phyloP scores from a whole-genome alignment of 2,888 invertebrate genomes.

The Ariolimax columbianus region DNA sequence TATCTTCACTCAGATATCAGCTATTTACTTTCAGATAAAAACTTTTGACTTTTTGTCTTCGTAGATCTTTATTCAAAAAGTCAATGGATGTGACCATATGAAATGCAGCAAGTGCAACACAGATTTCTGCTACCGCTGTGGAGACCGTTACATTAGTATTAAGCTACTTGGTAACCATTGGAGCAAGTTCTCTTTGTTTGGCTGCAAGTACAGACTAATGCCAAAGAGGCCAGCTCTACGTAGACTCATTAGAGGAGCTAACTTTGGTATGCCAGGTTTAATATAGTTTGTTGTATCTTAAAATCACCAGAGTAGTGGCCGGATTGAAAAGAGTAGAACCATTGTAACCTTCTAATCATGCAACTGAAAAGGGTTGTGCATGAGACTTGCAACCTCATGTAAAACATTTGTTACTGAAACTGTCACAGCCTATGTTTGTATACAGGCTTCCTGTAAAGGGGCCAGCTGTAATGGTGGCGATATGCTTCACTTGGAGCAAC shows the following conservation, averaged over 20 bases:
- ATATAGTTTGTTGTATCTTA: not conserved
- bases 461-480: no score
- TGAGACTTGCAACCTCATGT: no score
- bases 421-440: no score
- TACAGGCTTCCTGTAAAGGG: no score
- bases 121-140: conserved; percentile 79
- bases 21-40: not conserved
- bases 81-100: conserved; percentile 80
- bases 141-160: conserved; percentile 75
- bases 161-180: conserved; percentile 79
- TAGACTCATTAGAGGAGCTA: conserved; percentile 76
- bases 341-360: no score
- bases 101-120: conserved; percentile 77
- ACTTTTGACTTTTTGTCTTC: conserved; percentile 43
- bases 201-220: conserved; percentile 78
- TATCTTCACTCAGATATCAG: not conserved
- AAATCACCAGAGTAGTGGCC: no score
- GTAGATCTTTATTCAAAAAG: conserved; percentile 79
- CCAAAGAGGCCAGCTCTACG: conserved; percentile 75
- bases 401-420: no score
- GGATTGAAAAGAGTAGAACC: no score
- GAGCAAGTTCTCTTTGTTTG: conserved; percentile 77
- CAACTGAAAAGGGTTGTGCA: no score
- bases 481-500: no score
- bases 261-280: conserved; percentile 72